These are phyloP conservation scores for Ramazzottius varieornatus DNA, from an alignment of 2,888 invertebrate species.

Conservation along the genomic window DNA sequence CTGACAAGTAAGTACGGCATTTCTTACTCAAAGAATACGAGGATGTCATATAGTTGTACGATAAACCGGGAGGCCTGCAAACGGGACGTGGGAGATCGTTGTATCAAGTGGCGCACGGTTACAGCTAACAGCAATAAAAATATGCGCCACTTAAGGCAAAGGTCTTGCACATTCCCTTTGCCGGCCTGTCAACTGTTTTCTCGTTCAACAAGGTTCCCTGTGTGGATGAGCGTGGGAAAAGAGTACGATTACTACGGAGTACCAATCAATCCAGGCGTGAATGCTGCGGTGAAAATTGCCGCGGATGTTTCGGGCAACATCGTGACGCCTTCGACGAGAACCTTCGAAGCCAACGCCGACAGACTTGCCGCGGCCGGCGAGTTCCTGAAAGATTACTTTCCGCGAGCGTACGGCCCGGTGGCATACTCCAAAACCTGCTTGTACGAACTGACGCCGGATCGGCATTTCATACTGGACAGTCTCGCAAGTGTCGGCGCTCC, in stretches of 20 bases:
- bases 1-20: slow-evolving; percentile 19
- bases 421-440: slow-evolving; percentile 19
- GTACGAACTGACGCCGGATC: slow-evolving; percentile 20
- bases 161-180: no score
- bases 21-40: no score
- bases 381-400: slow-evolving; percentile 14
- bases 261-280: slow-evolving; percentile 14
- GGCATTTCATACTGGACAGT: slow-evolving; percentile 18
- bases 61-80: neutral
- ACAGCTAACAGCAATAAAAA: no score
- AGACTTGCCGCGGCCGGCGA: slow-evolving; percentile 14
- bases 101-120: no score
- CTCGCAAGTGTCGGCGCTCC: slow-evolving; percentile 14
- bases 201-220: slow-evolving; percentile 18
- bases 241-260: slow-evolving; percentile 16
- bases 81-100: no score
- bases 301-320: slow-evolving; percentile 17
- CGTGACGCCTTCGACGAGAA: slow-evolving; percentile 16
- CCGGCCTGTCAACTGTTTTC: no score
- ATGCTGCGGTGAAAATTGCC: slow-evolving; percentile 18
- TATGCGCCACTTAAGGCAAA: no score
- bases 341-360: slow-evolving; percentile 15
- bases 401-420: slow-evolving; percentile 17
- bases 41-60: no score
- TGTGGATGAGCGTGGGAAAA: slow-evolving; percentile 16